Evolutionary conservation across 2,797 vertebrate genomes (phyloP), one percentile per base, ranked within the genome.

Genomic region (Typhlichthys eigenmanni): DNA sequence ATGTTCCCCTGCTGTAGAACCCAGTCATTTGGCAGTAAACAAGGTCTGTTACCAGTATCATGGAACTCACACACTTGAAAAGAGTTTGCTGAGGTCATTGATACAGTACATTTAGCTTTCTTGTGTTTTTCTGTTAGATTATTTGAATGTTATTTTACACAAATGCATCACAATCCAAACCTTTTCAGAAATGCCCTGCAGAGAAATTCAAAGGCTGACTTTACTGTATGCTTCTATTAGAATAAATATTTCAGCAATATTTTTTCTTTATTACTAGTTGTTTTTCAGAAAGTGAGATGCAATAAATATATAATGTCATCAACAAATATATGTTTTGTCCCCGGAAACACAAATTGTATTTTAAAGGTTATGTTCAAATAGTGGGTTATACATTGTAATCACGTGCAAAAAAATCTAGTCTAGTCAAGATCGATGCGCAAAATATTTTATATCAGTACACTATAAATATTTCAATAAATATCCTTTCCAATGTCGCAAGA

Each of bases 1-100:
- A 85, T 87, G 92, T 83, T 4, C 83, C 62, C 68, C 54, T 70
- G 59, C 48, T 82, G 66, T 52, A 75, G 68, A 82, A 82, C 78
- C 66, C 17, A 56, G 45, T 67, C 60, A 77, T 50, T n/a, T 77
- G 69, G 81, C 3, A 1, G 71, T 64, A 74, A 65, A 53, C 79
- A 65, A 16, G 38, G 47, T 66, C 61, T 64, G 47, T 17, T 54
- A 38, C 34, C 34, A 38, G 8, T 38, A 6, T 38, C 24, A 4
- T 24, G 24, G 24, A 24, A 24, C 34, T 38, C 34, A 38, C 8
- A 38, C 5, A 8, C 34, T 38, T 38, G 34, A 38, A 6, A 38
- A 38, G 8, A 38, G 34, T 5, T 8, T 38, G 34, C 55, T 46
- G 66, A 71, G 75, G 66, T 78, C 69, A 73, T 64, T 46, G 53